Evolutionary conservation across 2,888 invertebrate species (phyloP), one percentile per base, ranked within the genome.

Genomic region (Agonopterix arenella): DNA sequence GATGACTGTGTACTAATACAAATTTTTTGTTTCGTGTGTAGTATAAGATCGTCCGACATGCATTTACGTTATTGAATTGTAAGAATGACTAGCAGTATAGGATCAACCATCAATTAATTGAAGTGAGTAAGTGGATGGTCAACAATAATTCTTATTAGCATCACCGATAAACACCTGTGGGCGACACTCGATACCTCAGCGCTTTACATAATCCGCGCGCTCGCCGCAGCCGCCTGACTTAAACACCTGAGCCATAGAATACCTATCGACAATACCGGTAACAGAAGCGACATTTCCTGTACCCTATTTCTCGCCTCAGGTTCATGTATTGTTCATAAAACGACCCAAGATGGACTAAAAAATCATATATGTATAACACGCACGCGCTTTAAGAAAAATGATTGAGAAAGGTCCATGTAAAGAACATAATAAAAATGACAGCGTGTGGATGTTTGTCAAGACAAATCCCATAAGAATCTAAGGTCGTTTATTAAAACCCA

Each of bases 201-300:
- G 66, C 66, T 76, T 80, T 78, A 78, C 75, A 75, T 81, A 79
- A 81, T 74, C 72, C 64, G 54, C 56, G 59, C 58, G 28, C 64
- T 56, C 62, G 68, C 70, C 69, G 63, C 74, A 68, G 65, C 57
- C 54, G 60, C 53, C 49, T 28, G 13, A 28, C 46, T 13, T 28
- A 41, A 54, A 56, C 61, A 66, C 62, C 58, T 64, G 62, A 62
- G 8, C 11, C 52, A 52, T 46, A 51, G 51, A 51, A 45, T 47
- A 51, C 5, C 1, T 11, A 11, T n/a, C 40, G 3, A 40, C n/a
- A 18, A 8, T 44, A 36, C 41, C 9, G 28, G 42, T 42, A 11
- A 18, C 48, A 48, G 48, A 48, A 36, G 9, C 37, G 48, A 44
- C 48, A 42, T 44, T 36, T 13, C 10, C 10, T 43, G 28, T 28